Base-by-base conservation (phyloP, 2,113 vertebrate genomes). In the Pseudopodoces humilis region DNA sequence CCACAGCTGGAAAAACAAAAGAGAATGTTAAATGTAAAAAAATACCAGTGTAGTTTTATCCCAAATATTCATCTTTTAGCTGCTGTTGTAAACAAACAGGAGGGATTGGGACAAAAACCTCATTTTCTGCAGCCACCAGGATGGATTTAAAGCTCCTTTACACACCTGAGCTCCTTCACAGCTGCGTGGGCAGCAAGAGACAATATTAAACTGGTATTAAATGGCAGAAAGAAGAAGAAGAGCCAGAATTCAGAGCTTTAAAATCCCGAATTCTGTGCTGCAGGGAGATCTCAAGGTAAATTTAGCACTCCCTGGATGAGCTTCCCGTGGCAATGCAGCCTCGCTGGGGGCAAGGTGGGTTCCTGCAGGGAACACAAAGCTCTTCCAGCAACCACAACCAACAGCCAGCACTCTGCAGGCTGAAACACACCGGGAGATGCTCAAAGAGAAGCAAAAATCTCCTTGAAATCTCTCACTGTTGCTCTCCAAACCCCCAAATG, bases 1-100 rank as follows among this genome's bases (percentile, higher is more conserved):
- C 99, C 99, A 99, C 92, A 99, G 98, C 99, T 98, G 89, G 65
- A 96, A 96, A 92, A 76, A 90, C 1, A 95, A 89, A 60, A 97
- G 75, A 96, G 59, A 91, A 58, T 0, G 30, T 58, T 52, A 56
- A 43, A 55, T 65, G 44, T 80, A 5, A 43, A 63, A 56, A 46
- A 16, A n/a, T 31, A 18, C 11, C 30, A 6, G 20, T 13, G n/a
- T 7, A 10, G 33, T 52, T 92, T 79, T 22, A 83, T 7, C 4
- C 10, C 41, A 77, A 47, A 63, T 28, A 67, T 39, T 63, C n/a
- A 12, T 11, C 35, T 63, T 84, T 46, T 15, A 68, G 37, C 64
- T 58, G 71, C 64, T 72, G 72, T 23, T 37, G 20, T 7, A 69
- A 93, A 59, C 0, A 22, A 75, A 62, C 0, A 3, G 2, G 3